Evolutionary conservation across 1,140 invertebrate genomes (phyloP).

Genomic region (Lanistes nyassanus): DNA sequence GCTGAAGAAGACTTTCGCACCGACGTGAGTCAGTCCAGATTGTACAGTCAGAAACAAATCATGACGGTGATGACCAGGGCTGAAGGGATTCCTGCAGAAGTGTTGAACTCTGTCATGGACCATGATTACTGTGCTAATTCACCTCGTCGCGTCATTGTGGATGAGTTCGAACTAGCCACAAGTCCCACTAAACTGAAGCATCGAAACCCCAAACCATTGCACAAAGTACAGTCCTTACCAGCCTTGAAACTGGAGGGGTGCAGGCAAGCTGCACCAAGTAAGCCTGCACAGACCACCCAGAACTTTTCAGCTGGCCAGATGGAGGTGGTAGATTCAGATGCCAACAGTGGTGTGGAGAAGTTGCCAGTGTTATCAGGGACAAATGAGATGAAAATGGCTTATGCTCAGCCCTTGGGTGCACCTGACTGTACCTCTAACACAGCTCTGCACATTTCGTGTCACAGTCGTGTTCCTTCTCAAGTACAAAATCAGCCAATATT

Average conservation of each 20-base stretch:
- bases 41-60: too few species aligned
- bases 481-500: too few species aligned
- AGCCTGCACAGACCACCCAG: not conserved
- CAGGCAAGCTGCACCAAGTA: too few species aligned
- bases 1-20: too few species aligned
- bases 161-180: slow-evolving; percentile 1
- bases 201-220: not conserved
- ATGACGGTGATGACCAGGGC: not conserved
- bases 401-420: too few species aligned
- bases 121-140: slow-evolving; percentile 10
- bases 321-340: not conserved
- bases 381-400: too few species aligned
- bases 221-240: slow-evolving; percentile 13
- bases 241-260: too few species aligned
- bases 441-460: too few species aligned
- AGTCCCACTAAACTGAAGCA: not conserved
- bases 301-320: not conserved
- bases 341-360: not conserved
- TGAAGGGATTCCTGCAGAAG: slow-evolving; percentile 1
- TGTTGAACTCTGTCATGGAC: slow-evolving; percentile 17
- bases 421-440: too few species aligned
- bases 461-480: too few species aligned
- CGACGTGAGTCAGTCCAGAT: too few species aligned
- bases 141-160: slow-evolving; percentile 6
- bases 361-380: not conserved